Percentiles rank a stretch among this genome's conserved stretches.
Conservation (phyloP, 1,140 invertebrate species). For the Stegodyphus dumicola region DNA sequence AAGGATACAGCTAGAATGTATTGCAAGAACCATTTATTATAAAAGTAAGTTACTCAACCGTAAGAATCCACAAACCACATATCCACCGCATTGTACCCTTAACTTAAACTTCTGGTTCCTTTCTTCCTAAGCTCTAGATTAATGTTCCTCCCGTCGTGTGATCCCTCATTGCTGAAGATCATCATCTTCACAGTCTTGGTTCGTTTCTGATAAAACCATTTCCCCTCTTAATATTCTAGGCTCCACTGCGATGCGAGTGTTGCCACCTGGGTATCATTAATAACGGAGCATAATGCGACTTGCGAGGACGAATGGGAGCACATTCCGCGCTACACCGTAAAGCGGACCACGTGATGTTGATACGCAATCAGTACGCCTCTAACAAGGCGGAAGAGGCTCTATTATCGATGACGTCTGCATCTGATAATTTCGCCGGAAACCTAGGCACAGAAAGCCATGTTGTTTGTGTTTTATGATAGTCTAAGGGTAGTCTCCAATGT, state of each 20-base stretch:
- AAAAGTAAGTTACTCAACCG: too few relatives aligned
- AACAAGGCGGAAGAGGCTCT: constrained; percentile 23
- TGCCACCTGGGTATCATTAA: constrained; percentile 54
- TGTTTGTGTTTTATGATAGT: constrained; percentile 16
- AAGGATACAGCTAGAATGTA: background rate
- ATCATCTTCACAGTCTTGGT: background rate
- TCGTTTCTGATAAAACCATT: background rate
- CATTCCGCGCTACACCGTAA: constrained; percentile 21
- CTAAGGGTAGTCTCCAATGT: background rate
- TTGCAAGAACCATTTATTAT: too few relatives aligned
- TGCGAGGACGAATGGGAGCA: constrained; percentile 10
- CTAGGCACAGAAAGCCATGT: background rate
- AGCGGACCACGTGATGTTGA: constrained; percentile 19
- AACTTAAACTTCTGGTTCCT: too few relatives aligned
- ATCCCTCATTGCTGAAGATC: too few relatives aligned
- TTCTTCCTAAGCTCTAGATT: too few relatives aligned
- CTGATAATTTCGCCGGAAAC: constrained; percentile 21
- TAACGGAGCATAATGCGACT: constrained; percentile 49
- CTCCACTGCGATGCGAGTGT: constrained; percentile 38
- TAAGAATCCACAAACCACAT: too few relatives aligned
- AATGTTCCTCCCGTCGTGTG: too few relatives aligned
- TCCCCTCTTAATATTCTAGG: constrained; percentile 31
- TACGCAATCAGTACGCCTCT: constrained; percentile 39
- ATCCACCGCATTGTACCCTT: too few relatives aligned
- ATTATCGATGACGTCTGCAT: constrained; percentile 29